These are phyloP conservation scores for Crotalus helleri DNA, from an alignment of 2,113 vertebrate genomes.

Conservation along the genomic window DNA sequence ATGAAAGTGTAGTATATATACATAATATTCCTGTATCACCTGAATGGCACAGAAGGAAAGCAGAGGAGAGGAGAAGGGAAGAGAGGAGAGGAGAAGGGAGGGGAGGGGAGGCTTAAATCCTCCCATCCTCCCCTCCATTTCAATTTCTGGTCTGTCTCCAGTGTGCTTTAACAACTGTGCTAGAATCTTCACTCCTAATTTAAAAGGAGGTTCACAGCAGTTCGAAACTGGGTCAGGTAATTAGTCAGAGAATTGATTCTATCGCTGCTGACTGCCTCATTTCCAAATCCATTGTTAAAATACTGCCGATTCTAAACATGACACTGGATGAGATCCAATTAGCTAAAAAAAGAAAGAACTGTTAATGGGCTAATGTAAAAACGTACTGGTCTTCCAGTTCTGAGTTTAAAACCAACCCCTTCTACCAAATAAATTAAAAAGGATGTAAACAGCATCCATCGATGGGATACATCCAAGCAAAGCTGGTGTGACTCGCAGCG, in stretches of 20 bases:
- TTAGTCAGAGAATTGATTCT: background rate
- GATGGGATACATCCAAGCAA: background rate
- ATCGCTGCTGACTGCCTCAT: too few species aligned
- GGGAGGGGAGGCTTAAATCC: fast-evolving
- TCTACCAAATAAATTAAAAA: constrained; percentile 17
- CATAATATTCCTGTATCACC: background rate
- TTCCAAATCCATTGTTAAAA: background rate
- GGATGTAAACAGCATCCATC: background rate
- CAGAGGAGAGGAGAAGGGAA: fast-evolving
- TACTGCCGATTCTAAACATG: background rate
- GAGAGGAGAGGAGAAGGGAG: background rate
- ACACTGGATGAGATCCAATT: background rate
- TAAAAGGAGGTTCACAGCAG: background rate
- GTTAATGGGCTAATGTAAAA: background rate
- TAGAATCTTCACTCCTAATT: background rate
- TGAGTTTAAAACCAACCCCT: background rate
- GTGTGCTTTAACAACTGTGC: background rate
- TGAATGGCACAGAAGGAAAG: background rate
- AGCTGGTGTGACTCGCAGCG: background rate
- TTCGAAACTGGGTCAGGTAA: background rate
- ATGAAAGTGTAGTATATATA: background rate
- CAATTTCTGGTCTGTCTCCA: background rate
- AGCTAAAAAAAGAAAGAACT: background rate
- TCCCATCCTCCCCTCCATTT: background rate
- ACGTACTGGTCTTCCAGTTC: background rate